phyloP scores from a whole-genome alignment of 2,797 vertebrate genomes.

The Megaceryle alcyon region DNA sequence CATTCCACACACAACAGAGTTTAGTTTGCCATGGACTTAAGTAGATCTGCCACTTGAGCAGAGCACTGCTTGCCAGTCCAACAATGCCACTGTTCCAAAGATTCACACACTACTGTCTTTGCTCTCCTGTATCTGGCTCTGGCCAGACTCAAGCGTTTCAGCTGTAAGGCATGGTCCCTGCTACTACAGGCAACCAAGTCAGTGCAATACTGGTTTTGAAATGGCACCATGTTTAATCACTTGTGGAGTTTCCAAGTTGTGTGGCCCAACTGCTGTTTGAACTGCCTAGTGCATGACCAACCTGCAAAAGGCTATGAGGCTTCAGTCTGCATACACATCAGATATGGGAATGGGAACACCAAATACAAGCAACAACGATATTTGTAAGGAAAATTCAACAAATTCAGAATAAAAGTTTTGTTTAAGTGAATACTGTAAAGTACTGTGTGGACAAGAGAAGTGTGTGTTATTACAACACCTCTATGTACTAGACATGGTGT shows the following conservation, averaged over 20 bases:
- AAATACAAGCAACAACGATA: background rate
- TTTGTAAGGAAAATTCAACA: background rate
- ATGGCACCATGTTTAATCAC: accelerated
- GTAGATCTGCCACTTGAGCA: accelerated
- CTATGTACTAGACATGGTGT: background rate
- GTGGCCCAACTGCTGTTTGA: background rate
- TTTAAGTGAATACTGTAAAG: background rate
- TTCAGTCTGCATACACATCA: background rate
- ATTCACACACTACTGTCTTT: accelerated
- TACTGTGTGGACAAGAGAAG: background rate
- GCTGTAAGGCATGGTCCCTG: accelerated
- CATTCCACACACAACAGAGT: accelerated
- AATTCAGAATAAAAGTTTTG: background rate
- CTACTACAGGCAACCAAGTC: background rate
- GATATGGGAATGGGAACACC: background rate
- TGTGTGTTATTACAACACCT: background rate
- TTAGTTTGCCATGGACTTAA: accelerated
- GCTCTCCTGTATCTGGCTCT: background rate
- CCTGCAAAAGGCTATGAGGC: background rate
- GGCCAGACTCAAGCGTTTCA: background rate
- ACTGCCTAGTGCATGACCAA: background rate
- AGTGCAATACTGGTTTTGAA: background rate
- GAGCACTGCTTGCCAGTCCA: accelerated
- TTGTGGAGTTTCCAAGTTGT: background rate
- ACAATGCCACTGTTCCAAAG: accelerated